Percentiles rank a stretch among this genome's conserved stretches.
phyloP scores from a whole-genome alignment of 2,797 vertebrate species.

The Glyptemys insculpta region DNA sequence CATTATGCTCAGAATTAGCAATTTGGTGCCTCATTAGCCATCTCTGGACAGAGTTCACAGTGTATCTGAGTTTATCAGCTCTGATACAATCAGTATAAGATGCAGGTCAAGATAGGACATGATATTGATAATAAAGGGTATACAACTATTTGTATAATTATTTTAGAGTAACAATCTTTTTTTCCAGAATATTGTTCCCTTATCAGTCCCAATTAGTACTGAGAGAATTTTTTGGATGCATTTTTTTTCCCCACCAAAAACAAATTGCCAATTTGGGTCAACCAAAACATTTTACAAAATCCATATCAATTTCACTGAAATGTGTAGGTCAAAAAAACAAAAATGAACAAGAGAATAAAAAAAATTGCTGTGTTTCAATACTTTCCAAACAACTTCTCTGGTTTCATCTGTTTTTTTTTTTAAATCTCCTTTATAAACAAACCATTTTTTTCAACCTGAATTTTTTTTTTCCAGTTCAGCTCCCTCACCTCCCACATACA shows the following conservation, averaged over 20 bases:
- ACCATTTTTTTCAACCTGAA: not conserved
- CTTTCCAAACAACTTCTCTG: not conserved
- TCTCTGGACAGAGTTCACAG: not conserved
- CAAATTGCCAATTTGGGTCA: not conserved
- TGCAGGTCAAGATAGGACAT: not conserved
- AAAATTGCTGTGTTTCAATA: not conserved
- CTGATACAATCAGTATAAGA: not conserved
- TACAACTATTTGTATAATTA: not conserved
- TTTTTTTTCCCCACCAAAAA: not conserved
- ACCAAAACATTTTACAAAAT: not conserved
- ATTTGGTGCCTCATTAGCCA: not conserved
- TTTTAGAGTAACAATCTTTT: not conserved
- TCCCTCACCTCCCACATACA: too few species aligned
- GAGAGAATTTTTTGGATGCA: not conserved
- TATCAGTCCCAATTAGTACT: not conserved
- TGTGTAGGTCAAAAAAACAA: not conserved
- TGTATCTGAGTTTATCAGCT: not conserved
- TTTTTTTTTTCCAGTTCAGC: not conserved
- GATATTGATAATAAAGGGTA: not conserved
- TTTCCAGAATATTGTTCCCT: not conserved
- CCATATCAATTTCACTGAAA: not conserved
- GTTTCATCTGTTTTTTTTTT: not conserved
- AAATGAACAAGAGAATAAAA: not conserved
- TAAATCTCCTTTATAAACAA: not conserved
- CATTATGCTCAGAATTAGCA: not conserved